Base-by-base conservation (phyloP, 1,140 invertebrate genomes). In the Agrilus planipennis region DNA sequence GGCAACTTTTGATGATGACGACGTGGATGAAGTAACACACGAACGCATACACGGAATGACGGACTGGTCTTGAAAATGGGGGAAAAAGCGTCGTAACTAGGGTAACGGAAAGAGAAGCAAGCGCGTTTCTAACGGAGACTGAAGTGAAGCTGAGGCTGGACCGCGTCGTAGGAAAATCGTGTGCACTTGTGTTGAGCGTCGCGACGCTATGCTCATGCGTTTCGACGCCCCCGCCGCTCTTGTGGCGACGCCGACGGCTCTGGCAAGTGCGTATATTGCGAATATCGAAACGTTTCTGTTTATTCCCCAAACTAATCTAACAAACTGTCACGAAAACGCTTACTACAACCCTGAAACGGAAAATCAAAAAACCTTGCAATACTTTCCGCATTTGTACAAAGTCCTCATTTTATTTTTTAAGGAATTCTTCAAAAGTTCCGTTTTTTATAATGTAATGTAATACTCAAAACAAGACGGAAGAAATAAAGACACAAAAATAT, bases 131-230 rank as follows among this genome's bases (percentile, higher is more conserved):
- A 42, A 35, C 45, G 50, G 49, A 40, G 39, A 55, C 50, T 53
- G 46, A 49, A 55, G 44, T 54, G 53, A 55, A 41, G 54, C 54
- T 55, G n/a, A n/a, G n/a, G 54, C 46, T 57, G 58, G 55, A 52
- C 45, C 55, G n/a, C n/a, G 47, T 47, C 57, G 57, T 45, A 41
- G 47, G 49, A 56, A 61, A 58, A 55, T 53, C 55, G n/a, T n/a
- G n/a, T 41, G 55, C 58, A 62, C 60, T 62, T 61, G 58, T 60
- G 57, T 57, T 57, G 54, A 58, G 58, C 60, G 54, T 51, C 58
- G 50, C 54, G 60, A 50, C 54, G 58, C 51, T 46, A 36, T 59
- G 58, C 58, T 60, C 57, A 60, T 60, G 58, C 58, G 57, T 62
- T n/a, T 51, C 47, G 50, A 45, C 50, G 35, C 54, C 47, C 52